A percentile compares a stretch with the other conserved stretches of the same genome.
phyloP scores from a whole-genome alignment of 1,140 invertebrate genomes.

The Heliothis virescens region DNA sequence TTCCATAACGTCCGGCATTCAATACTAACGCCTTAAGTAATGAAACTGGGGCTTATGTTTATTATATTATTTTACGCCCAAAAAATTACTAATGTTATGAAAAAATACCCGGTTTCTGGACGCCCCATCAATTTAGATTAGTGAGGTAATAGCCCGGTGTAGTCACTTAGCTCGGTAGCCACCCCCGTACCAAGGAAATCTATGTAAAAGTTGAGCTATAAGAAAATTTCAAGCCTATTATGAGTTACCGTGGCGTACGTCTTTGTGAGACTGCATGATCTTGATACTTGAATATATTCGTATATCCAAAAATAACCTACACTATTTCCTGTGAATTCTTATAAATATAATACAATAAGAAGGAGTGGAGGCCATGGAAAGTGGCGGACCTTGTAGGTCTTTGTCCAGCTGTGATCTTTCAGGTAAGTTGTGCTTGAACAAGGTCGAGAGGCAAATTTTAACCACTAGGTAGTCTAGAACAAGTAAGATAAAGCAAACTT shows the following conservation, averaged over 20 bases:
- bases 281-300: constrained; percentile 63
- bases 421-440: too few relatives aligned
- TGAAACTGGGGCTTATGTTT: constrained; percentile 72
- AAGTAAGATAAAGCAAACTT: too few relatives aligned
- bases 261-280: constrained; percentile 48
- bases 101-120: constrained; percentile 79
- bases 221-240: constrained; percentile 85
- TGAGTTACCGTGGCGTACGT: constrained; percentile 75
- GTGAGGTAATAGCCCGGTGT: constrained; percentile 75
- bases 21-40: constrained; percentile 76
- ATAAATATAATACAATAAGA: too few relatives aligned
- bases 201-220: constrained; percentile 83
- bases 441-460: too few relatives aligned
- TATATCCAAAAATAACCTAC: background rate
- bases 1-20: constrained; percentile 58
- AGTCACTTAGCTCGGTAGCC: constrained; percentile 58
- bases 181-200: constrained; percentile 79
- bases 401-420: background rate
- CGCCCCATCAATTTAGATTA: constrained; percentile 85
- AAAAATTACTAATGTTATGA: constrained; percentile 82
- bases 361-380: too few relatives aligned
- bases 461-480: too few relatives aligned
- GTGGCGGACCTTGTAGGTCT: background rate
- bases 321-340: background rate
- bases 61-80: constrained; percentile 84